Percentiles rank a stretch among this genome's conserved stretches.
Conservation (phyloP, 2,888 invertebrate species). For the Cerastoderma edule region DNA sequence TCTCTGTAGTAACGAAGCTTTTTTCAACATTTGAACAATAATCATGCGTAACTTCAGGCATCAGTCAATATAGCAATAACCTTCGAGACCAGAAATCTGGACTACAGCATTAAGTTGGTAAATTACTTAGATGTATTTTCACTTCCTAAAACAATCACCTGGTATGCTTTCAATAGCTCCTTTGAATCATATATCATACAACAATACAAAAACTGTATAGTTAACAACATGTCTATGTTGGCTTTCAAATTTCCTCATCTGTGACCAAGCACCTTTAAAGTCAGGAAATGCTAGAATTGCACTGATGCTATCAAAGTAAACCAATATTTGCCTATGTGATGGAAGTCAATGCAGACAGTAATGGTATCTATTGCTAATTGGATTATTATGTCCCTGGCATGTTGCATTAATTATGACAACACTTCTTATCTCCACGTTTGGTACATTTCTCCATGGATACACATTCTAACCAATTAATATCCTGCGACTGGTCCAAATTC, state of each 20-base stretch:
- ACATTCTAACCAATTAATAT: neutral
- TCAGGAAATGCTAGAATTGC: neutral
- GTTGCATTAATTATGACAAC: constrained; percentile 3
- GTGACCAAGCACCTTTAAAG: too few relatives aligned
- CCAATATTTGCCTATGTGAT: neutral
- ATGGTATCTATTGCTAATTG: neutral
- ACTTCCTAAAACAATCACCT: too few relatives aligned
- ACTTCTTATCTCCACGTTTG: constrained; percentile 12
- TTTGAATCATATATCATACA: neutral
- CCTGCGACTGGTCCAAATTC: neutral
- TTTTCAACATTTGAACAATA: too few relatives aligned
- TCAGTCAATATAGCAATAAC: too few relatives aligned
- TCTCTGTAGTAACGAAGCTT: too few relatives aligned
- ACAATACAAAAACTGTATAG: neutral
- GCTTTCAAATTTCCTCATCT: too few relatives aligned
- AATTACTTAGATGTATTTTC: too few relatives aligned
- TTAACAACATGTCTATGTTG: too few relatives aligned
- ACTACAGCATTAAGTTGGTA: too few relatives aligned
- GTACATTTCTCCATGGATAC: neutral
- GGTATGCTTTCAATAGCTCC: too few relatives aligned
- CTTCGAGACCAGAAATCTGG: too few relatives aligned
- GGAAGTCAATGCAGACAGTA: neutral
- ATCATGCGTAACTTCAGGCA: too few relatives aligned
- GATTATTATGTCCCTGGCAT: constrained; percentile 13
- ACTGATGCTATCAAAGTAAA: neutral